A percentile compares a stretch with the other conserved stretches of the same genome.
Conservation (phyloP, 2,797 vertebrate genomes). For the Paramormyrops hopkinsi region DNA sequence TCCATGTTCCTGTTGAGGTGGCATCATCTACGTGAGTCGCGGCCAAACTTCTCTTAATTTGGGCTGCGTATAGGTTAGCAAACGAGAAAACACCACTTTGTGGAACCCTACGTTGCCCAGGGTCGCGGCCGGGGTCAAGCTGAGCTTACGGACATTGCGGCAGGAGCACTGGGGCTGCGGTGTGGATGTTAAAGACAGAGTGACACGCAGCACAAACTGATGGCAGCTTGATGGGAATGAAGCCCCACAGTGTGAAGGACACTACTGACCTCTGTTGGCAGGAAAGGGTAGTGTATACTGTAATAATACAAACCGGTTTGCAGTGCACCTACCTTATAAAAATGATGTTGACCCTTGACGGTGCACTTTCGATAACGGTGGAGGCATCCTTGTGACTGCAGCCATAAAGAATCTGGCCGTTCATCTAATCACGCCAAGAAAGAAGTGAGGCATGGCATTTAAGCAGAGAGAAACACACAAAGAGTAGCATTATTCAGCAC, state of each 20-base stretch:
- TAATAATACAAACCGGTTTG: background rate
- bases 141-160: background rate
- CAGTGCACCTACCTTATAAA: conserved; percentile 72
- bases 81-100: background rate
- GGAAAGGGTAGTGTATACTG: background rate
- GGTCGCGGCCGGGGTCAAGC: background rate
- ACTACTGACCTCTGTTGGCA: conserved; percentile 13
- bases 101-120: background rate
- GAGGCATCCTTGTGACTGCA: conserved; percentile 86
- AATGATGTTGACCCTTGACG: conserved; percentile 82
- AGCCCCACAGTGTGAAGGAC: background rate
- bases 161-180: background rate
- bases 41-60: background rate
- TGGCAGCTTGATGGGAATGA: background rate
- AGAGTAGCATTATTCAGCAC: background rate
- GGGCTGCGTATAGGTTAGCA: background rate
- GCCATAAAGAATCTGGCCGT: conserved; percentile 86
- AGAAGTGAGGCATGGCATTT: background rate
- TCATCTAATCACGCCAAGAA: conserved; percentile 68
- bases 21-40: conserved; percentile 7
- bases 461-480: background rate
- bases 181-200: background rate
- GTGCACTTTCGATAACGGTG: conserved; percentile 78
- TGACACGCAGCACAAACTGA: background rate
- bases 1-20: conserved; percentile 69